Evolutionary conservation across 92 coral and sea anemone species (phyloP).

Genomic region (Umimayanthus kanabou): DNA sequence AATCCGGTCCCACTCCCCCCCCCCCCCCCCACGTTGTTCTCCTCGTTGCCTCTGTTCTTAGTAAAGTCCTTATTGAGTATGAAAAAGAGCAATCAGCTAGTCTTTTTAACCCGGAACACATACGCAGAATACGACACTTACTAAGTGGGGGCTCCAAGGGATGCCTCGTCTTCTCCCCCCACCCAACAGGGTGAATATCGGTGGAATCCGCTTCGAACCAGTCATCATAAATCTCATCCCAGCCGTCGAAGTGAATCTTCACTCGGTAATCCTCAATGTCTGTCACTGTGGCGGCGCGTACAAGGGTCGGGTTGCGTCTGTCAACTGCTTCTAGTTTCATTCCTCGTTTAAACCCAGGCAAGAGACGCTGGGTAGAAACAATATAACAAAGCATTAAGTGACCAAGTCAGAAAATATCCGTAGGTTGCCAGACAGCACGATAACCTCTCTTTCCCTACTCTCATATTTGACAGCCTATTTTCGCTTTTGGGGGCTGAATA

Average conservation of each 20-base stretch:
- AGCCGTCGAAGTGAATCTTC: slow-evolving; percentile 94
- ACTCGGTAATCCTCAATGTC: slow-evolving; percentile 81
- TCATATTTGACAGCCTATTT: no score
- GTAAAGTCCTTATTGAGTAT: no score
- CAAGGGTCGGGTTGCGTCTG: slow-evolving; percentile 88
- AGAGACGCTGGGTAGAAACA: slow-evolving; percentile 56
- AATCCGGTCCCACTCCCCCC: no score
- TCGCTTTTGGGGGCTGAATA: neutral
- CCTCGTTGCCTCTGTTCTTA: no score
- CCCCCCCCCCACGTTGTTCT: no score
- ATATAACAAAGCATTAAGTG: no score
- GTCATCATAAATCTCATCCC: slow-evolving; percentile 97
- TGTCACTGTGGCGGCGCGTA: slow-evolving; percentile 85
- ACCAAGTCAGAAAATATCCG: neutral
- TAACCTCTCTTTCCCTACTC: no score
- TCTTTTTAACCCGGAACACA: neutral
- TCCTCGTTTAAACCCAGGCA: slow-evolving; percentile 72
- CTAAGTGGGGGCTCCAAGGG: slow-evolving; percentile 83
- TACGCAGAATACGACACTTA: slow-evolving; percentile 32
- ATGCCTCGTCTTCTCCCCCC: slow-evolving; percentile 79
- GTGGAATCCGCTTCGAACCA: slow-evolving; percentile 88
- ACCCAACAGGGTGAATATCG: slow-evolving; percentile 77
- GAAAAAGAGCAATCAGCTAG: neutral
- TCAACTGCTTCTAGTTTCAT: slow-evolving; percentile 96
- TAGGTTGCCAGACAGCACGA: neutral